Conservation (phyloP, 1,140 invertebrate species). For the Branchinecta lindahli region DNA sequence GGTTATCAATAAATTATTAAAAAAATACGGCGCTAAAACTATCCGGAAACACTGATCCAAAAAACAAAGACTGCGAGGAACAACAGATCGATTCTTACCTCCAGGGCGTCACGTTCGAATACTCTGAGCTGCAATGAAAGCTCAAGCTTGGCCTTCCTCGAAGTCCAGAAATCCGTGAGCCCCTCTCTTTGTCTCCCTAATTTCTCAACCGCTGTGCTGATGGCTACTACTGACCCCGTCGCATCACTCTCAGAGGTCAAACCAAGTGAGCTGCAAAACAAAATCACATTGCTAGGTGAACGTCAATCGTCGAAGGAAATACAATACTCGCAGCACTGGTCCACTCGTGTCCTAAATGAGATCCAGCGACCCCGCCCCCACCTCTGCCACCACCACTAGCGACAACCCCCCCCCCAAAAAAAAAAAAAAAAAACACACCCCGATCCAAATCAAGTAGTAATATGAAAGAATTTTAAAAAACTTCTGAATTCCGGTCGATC, state of each 20-base stretch:
- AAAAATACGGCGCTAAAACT: no score
- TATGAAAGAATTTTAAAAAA: no score
- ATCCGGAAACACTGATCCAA: no score
- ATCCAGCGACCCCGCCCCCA: no score
- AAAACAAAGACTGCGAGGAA: no score
- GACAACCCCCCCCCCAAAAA: no score
- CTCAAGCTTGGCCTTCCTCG: constrained; percentile 70
- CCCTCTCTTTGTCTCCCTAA: constrained; percentile 70
- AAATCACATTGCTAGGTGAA: background rate
- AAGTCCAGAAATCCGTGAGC: constrained; percentile 80
- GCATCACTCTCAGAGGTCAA: constrained; percentile 35
- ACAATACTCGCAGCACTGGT: background rate
- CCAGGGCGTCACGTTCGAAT: constrained; percentile 88
- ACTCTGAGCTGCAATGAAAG: constrained; percentile 75
- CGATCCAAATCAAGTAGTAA: no score
- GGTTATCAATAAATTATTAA: no score
- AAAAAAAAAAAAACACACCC: no score
- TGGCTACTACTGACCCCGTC: constrained; percentile 48
- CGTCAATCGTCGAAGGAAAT: constrained; percentile 14
- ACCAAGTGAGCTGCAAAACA: constrained; percentile 29
- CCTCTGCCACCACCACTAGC: no score
- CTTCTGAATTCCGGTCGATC: no score
- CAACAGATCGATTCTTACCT: constrained; percentile 38
- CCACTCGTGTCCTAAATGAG: no score
- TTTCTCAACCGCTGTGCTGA: constrained; percentile 73